Base-by-base conservation (phyloP, 2,797 vertebrate species). In the Nannoperca obscura region DNA sequence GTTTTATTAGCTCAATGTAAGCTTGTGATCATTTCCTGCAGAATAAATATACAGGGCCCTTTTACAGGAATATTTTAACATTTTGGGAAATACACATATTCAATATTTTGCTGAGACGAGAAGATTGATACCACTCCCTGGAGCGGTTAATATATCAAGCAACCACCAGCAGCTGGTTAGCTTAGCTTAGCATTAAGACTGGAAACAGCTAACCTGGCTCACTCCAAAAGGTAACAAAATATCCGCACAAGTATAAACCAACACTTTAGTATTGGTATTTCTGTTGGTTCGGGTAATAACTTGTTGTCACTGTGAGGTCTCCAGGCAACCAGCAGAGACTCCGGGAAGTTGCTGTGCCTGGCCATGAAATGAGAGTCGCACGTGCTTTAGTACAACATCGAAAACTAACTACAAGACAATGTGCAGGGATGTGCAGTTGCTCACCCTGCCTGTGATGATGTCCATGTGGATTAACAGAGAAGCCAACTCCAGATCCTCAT, bases 401-500 rank as follows among this genome's bases (percentile, higher is more conserved):
- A 24, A 22, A 4, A 65, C 7, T 17, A 17, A 36, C 24, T 55
- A 40, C 19, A 46, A 8, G 19, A 20, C 30, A 49, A n/a, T n/a
- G n/a, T n/a, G n/a, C n/a, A n/a, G n/a, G 19, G 40, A 55, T 11
- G 36, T 59, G 20, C 2, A 13, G 50, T 13, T 2, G 70, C 93
- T 92, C 81, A 99, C 97, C 95, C 96, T 95, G 91, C 96, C 96
- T 60, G 96, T 93, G 89, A 93, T 90, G 65, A 98, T 87, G 34
- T 98, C 96, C 54, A 99, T 93, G 90, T 98, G 97, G 78, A 99
- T 93, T 0, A 99, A 95, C 83, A 99, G 92, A 14, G 97, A 98
- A 1, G 98, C 97, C 93, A 99, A 78, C 92, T 99, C 98, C 90
- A 99, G 94, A 74, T 97, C 98, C 91, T 99, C 98, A 0, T 96